These are phyloP conservation scores for Coenonympha glycerion DNA, from an alignment of 2,888 invertebrate species.

Conservation along the genomic window DNA sequence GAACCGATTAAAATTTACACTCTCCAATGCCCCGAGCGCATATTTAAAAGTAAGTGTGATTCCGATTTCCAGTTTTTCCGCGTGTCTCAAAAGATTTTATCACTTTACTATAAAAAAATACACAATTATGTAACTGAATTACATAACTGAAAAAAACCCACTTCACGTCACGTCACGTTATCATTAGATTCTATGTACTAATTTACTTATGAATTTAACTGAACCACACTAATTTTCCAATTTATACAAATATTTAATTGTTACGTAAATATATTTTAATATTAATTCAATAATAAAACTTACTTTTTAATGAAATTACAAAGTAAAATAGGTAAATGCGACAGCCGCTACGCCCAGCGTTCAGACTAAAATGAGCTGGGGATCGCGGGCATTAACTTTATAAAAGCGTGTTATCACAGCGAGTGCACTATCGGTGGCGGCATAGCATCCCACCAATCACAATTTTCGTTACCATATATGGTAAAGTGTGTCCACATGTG, in stretches of 20 bases:
- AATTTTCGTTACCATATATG: conserved; percentile 86
- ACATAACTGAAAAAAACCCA: conserved; percentile 16
- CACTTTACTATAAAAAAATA: conserved; percentile 22
- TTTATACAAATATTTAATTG: conserved; percentile 2
- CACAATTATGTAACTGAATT: conserved; percentile 18
- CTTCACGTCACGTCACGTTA: conserved; percentile 16
- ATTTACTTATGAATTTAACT: too few relatives aligned
- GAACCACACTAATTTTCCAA: conserved; percentile 1
- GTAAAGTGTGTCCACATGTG: conserved; percentile 69
- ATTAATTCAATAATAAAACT: conserved; percentile 39
- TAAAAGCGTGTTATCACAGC: conserved; percentile 72
- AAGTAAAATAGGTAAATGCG: conserved; percentile 49
- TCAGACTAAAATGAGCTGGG: conserved; percentile 60
- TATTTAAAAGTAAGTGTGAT: conserved; percentile 73
- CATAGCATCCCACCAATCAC: conserved; percentile 78
- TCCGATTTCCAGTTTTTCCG: conserved; percentile 81
- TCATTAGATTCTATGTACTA: too few relatives aligned
- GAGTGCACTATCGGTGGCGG: conserved; percentile 69
- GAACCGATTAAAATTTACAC: neutral
- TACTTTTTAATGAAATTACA: conserved; percentile 57
- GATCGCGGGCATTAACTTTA: conserved; percentile 71
- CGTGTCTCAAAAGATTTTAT: conserved; percentile 57
- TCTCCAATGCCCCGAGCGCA: neutral
- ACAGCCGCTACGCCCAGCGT: conserved; percentile 60
- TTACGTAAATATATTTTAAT: conserved; percentile 4